Evolutionary conservation across 2,797 vertebrate genomes (phyloP).

Genomic region (Cheracebus regulus): DNA sequence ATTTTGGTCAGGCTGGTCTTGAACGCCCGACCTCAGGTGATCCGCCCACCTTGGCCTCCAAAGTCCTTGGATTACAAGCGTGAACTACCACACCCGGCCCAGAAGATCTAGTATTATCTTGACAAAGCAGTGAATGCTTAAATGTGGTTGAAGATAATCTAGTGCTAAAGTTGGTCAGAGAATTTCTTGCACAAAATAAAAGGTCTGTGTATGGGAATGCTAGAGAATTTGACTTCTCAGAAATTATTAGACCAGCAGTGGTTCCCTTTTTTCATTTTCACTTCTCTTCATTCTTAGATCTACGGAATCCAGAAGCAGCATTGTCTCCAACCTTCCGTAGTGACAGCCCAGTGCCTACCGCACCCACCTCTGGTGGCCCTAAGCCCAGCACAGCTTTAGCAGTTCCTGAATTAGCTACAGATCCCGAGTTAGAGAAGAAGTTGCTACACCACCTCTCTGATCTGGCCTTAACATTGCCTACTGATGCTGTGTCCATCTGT

Average conservation of each 20-base stretch:
- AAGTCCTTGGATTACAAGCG: too few species aligned
- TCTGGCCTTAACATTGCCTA: slow-evolving; percentile 90
- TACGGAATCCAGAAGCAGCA: slow-evolving; percentile 85
- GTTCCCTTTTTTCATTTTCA: slow-evolving; percentile 38
- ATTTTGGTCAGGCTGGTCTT: too few species aligned
- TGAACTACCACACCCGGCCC: too few species aligned
- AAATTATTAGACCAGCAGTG: not conserved
- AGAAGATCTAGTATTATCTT: not conserved
- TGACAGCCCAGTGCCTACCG: slow-evolving; percentile 90
- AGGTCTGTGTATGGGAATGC: not conserved
- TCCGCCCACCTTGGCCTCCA: too few species aligned
- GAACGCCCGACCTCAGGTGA: too few species aligned
- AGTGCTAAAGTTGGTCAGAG: slow-evolving; percentile 12
- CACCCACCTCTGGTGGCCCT: slow-evolving; percentile 76
- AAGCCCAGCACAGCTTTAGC: slow-evolving; percentile 80
- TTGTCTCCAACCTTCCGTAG: slow-evolving; percentile 86
- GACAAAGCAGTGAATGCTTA: slow-evolving; percentile 17
- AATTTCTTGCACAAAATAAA: slow-evolving; percentile 17
- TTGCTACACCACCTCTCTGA: slow-evolving; percentile 93
- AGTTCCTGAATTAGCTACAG: slow-evolving; percentile 88
- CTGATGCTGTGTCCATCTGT: slow-evolving; percentile 91
- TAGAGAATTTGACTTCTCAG: not conserved
- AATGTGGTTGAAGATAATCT: not conserved
- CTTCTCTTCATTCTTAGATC: slow-evolving; percentile 82
- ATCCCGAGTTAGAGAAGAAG: slow-evolving; percentile 93